Evolutionary conservation across 2,113 vertebrate genomes (phyloP), one percentile per base, ranked within the genome.

Genomic region (Sylvia atricapilla): DNA sequence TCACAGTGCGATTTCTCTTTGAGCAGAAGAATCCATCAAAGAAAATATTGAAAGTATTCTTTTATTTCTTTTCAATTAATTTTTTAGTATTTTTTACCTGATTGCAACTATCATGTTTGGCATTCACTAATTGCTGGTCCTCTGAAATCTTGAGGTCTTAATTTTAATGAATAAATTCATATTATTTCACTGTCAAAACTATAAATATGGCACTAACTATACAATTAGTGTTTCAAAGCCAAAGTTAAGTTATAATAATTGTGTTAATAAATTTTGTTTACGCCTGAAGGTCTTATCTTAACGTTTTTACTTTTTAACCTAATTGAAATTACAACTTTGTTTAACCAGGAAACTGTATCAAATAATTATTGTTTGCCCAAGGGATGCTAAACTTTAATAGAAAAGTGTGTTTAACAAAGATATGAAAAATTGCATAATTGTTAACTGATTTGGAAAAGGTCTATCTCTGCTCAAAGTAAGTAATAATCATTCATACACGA

Each of bases 341-440:
- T 95, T 96, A 93, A 92, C 85, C 58, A 75, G 69, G 56, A 95
- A 93, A 81, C 83, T 77, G 60, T 94, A 94, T 96, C 85, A 95
- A 96, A 96, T 96, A 90, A 96, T 96, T 95, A 93, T 95, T 96
- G 69, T 95, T 96, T 96, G 93, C 95, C 80, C 92, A 97, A 72
- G 88, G 92, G 94, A 92, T 92, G 77, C 83, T 92, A 92, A 96
- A 92, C 76, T 93, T 93, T 95, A 96, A 94, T 94, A 92, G 92
- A 95, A 97, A 96, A 87, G 41, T 37, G 2, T 95, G 90, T 95
- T 96, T 95, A 92, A 88, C 60, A 92, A 96, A 96, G 93, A 97
- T 96, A 96, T 58, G 88, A 81, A 94, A 96, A 90, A 81, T 60
- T 88, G 47, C 69, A 10, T 93, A 92, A 84, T 90, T 89, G 77